Evolutionary conservation across 1,140 invertebrate species (phyloP).

Genomic region (Armadillidium nasatum): DNA sequence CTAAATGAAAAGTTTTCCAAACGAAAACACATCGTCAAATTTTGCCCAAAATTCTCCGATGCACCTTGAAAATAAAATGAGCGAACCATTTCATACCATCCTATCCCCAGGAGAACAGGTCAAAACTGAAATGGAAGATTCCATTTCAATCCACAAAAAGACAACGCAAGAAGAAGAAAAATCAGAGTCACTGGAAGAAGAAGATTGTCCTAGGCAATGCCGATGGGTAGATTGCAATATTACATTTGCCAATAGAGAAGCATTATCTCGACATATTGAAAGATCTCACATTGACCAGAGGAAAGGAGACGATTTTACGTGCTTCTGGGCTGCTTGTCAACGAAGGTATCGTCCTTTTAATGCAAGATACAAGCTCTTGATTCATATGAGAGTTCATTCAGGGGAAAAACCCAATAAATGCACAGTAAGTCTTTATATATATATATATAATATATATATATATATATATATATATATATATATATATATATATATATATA

Average conservation of each 20-base stretch:
- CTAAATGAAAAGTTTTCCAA: constrained; percentile 8
- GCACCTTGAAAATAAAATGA: constrained; percentile 3
- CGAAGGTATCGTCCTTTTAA: constrained; percentile 83
- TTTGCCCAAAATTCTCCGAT: background rate
- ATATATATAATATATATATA: background rate
- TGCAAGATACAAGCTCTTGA: constrained; percentile 90
- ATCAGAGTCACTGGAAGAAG: constrained; percentile 21
- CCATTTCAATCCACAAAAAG: background rate
- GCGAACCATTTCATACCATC: background rate
- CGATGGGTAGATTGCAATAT: constrained; percentile 80
- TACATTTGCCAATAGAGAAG: constrained; percentile 68
- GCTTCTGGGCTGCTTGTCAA: constrained; percentile 84
- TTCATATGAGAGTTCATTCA: constrained; percentile 95
- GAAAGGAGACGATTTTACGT: constrained; percentile 79
- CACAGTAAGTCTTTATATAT: constrained; percentile 67
- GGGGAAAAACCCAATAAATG: constrained; percentile 99
- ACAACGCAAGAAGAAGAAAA: constrained; percentile 10
- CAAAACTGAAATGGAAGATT: background rate
- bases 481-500: constrained; percentile 17
- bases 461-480: background rate
- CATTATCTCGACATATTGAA: constrained; percentile 84
- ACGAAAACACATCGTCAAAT: background rate
- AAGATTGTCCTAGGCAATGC: constrained; percentile 53
- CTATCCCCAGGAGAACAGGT: background rate
- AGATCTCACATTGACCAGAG: constrained; percentile 80